Percentiles rank a stretch among this genome's conserved stretches.
phyloP scores from a whole-genome alignment of 2,888 invertebrate species.

The Cryptus armator region DNA sequence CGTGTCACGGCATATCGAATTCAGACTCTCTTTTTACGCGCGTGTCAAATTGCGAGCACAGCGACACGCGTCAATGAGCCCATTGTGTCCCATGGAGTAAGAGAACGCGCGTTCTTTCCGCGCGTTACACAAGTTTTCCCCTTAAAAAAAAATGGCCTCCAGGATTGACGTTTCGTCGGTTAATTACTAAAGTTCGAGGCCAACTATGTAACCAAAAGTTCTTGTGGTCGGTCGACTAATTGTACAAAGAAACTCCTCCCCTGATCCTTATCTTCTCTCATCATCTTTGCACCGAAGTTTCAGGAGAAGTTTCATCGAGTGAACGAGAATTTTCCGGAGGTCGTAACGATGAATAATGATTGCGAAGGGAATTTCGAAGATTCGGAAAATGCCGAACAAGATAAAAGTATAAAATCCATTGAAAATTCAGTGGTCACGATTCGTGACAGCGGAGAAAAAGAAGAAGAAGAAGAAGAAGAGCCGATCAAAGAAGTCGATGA shows the following conservation, averaged over 20 bases:
- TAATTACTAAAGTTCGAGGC: conserved; percentile 45
- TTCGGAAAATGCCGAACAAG: neutral
- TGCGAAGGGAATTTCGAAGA: conserved; percentile 10
- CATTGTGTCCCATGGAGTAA: too few relatives aligned
- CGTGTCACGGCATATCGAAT: conserved; percentile 18
- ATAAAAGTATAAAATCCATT: neutral
- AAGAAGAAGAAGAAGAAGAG: neutral
- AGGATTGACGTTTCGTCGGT: neutral
- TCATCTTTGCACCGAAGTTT: conserved; percentile 35
- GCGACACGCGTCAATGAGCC: too few relatives aligned
- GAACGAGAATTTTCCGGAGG: conserved; percentile 16
- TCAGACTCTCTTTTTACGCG: neutral
- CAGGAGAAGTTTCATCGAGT: conserved; percentile 34
- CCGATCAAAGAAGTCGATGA: neutral
- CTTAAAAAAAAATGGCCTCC: neutral
- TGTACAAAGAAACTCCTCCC: neutral
- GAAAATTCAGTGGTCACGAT: neutral
- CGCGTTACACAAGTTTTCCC: too few relatives aligned
- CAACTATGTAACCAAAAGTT: conserved; percentile 12
- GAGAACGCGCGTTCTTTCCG: too few relatives aligned
- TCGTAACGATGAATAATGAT: conserved; percentile 4
- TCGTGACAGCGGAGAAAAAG: neutral
- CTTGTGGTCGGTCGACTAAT: conserved; percentile 6
- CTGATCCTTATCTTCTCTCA: neutral
- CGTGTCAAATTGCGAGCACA: neutral